Evolutionary conservation across 2,113 vertebrate genomes (phyloP).

Genomic region (Tringa solitaria): DNA sequence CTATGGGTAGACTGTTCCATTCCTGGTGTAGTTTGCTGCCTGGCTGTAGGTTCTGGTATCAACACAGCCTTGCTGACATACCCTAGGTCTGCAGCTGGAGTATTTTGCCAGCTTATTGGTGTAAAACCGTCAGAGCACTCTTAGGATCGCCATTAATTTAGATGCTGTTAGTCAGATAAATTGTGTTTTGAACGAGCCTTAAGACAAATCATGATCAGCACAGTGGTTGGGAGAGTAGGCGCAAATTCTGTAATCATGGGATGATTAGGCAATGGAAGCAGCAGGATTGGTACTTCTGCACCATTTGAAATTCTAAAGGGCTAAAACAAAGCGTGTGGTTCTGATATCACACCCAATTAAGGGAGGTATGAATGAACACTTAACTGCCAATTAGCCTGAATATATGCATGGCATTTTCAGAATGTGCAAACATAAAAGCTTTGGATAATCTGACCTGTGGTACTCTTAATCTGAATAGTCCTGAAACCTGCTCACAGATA

Average conservation of each 20-base stretch:
- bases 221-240: not conserved
- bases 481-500: not conserved
- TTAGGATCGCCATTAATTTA: not conserved
- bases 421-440: constrained; percentile 17
- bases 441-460: constrained; percentile 4
- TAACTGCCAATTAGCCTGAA: not conserved
- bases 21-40: not conserved
- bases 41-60: not conserved
- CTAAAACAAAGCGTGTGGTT: not conserved
- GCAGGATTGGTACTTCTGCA: not conserved
- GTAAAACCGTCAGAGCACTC: not conserved
- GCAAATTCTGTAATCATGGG: not conserved
- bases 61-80: not conserved
- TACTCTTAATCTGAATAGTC: constrained; percentile 8
- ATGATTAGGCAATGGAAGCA: not conserved
- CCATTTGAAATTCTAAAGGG: not conserved
- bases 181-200: not conserved
- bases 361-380: not conserved
- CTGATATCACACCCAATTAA: not conserved
- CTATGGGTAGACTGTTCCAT: not conserved
- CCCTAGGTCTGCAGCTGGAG: not conserved
- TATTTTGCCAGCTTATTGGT: not conserved
- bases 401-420: constrained; percentile 7
- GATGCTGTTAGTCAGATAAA: not conserved
- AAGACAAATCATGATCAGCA: not conserved